These are phyloP conservation scores for Donacobius atricapilla DNA, from an alignment of 2,113 vertebrate species.

Conservation along the genomic window DNA sequence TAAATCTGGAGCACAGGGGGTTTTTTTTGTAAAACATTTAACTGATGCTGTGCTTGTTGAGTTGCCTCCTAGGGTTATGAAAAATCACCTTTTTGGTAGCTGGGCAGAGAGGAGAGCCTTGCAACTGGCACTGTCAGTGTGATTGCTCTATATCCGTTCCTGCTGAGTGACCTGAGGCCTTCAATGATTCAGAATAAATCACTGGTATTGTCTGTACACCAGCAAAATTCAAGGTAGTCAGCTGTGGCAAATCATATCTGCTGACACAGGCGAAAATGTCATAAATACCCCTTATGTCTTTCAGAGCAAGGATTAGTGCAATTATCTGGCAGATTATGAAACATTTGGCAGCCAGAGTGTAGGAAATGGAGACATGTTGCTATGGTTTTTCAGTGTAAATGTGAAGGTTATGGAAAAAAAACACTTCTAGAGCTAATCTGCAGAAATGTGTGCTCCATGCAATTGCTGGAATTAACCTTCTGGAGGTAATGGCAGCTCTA, in stretches of 20 bases:
- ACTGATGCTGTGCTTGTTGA: neutral
- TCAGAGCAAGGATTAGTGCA: neutral
- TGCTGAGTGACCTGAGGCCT: neutral
- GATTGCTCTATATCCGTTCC: neutral
- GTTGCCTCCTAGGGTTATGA: neutral
- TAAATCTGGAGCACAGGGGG: neutral
- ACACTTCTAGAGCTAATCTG: neutral
- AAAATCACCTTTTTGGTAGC: neutral
- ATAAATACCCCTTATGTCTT: neutral
- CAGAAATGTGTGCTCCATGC: neutral
- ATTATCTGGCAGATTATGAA: neutral
- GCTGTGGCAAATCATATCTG: neutral
- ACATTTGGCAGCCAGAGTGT: neutral
- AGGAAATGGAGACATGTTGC: neutral
- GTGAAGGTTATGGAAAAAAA: neutral
- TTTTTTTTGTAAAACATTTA: neutral
- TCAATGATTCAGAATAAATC: neutral
- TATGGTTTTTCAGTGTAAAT: neutral
- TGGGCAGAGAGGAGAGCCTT: neutral
- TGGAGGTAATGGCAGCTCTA: neutral
- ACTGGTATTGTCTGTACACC: neutral
- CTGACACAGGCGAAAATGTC: neutral
- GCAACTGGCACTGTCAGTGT: neutral
- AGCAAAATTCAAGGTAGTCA: neutral
- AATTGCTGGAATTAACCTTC: neutral